phyloP scores from a whole-genome alignment of 2,113 vertebrate species.

The Chascanopsetta lugubris region DNA sequence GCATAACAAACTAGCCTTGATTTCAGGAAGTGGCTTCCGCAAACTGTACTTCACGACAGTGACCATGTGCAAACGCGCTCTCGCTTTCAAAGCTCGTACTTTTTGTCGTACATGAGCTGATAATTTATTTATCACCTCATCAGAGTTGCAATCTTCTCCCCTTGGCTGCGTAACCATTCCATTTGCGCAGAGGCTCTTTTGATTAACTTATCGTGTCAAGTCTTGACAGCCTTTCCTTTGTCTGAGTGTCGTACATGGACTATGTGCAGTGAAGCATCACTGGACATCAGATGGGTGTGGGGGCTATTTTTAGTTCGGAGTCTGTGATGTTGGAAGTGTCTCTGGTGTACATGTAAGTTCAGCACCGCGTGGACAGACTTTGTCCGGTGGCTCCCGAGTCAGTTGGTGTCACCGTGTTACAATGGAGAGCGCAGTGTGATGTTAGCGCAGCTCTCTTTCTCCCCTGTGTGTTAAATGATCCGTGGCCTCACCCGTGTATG shows the following conservation, averaged over 20 bases:
- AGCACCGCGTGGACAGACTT: neutral
- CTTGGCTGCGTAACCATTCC: neutral
- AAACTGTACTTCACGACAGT: neutral
- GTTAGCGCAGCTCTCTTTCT: too few relatives aligned
- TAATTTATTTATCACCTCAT: conserved; percentile 11
- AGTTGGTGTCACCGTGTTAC: neutral
- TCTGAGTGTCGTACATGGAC: neutral
- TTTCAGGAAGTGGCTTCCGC: neutral
- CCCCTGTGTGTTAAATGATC: neutral
- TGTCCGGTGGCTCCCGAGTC: neutral
- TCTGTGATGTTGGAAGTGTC: conserved; percentile 16
- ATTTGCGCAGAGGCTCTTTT: neutral
- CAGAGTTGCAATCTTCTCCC: neutral
- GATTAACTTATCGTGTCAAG: neutral
- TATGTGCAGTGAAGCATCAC: conserved; percentile 28
- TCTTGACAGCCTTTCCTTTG: neutral
- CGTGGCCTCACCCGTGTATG: neutral
- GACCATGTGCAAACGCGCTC: neutral
- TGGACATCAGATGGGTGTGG: conserved; percentile 26
- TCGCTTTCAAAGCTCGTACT: neutral
- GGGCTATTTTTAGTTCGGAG: conserved; percentile 41
- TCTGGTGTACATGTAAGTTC: conserved; percentile 3
- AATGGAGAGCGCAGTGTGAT: neutral
- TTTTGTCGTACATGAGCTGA: neutral
- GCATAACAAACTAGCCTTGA: neutral